Base-by-base conservation (phyloP, 2,113 vertebrate genomes). In the Phaethornis superciliosus region DNA sequence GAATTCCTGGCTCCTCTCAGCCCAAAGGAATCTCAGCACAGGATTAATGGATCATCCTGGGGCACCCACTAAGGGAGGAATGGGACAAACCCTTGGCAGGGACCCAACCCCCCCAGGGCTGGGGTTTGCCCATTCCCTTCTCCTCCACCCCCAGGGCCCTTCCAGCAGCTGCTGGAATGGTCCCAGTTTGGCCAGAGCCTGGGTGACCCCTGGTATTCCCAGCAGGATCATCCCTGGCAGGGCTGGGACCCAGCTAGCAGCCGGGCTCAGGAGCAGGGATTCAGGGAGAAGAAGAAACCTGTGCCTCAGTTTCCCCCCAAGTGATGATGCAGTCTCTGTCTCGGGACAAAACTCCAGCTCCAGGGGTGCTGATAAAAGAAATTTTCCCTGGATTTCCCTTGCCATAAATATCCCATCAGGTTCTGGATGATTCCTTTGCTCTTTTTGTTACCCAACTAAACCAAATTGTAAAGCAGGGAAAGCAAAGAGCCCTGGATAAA, bases 301-400 rank as follows among this genome's bases (percentile, higher is more conserved):
- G 2, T 68, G 72, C 83, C 72, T 68, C 72, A 44, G 63, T 68
- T 85, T 77, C 63, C 83, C 63, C 72, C 24, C 4, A 3, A n/a
- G 23, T 0, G 4, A 46, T 0, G 58, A 20, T 7, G 56, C 15
- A 37, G 3, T 22, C 7, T 1, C 64, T 24, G 51, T 2, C 37
- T 46, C 33, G 33, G 42, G 16, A n/a, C 76, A 40, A 67, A 16
- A 26, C n/a, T 26, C 63, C 74, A 4, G 3, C 7, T 12, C 47
- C 26, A 8, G 49, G 75, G 62, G 12, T 14, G 6, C 56, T 46
- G 46, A 46, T 46, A 46, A 46, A 46, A 19, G 19, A 46, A 46
- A 46, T 16, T 19, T 46, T 8, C 46, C 15, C 17, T 46, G 17
- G 17, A 44, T 49, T 49, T 49, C 46, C 17, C 47, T 37, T 6